Evolutionary conservation across 1,140 invertebrate genomes (phyloP), one percentile per base, ranked within the genome.

Genomic region (Polypedilum vanderplanki): DNA sequence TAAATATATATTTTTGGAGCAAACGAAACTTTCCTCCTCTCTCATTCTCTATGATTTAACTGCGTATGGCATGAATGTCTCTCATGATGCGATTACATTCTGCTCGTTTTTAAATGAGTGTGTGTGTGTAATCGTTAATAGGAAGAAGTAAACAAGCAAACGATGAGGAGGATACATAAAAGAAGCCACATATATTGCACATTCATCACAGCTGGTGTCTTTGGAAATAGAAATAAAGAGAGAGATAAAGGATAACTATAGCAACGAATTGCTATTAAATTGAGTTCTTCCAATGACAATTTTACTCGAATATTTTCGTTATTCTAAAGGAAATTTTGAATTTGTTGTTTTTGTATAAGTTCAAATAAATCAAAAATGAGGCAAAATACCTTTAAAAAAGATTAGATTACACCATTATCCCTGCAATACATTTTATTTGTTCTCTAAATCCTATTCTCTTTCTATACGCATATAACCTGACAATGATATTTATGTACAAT

Each of bases 141-240:
- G 1, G 15, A 46, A 46, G 15, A 46, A 46, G 15, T 2, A 15
- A 57, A 57, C 0, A 57, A 15, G 12, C 3, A 57, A 57, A 57
- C n/a, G 12, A 57, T 57, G 46, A 57, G 12, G 46, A 12, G 46
- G n/a, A 57, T 12, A 57, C n/a, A 57, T 57, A 57, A 57, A 57
- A 57, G 46, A 57, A 57, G 46, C 46, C 46, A 57, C 46, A 57
- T 57, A 57, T 57, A 15, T 57, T 57, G 46, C 46, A 57, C 46
- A 57, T 57, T 57, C n/a, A 57, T 57, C 46, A 57, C 46, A 57
- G 46, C 46, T 57, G 46, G 46, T 57, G 46, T 12, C 46, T 57
- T 57, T 57, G 9, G n/a, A 57, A 57, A 57, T 15, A n/a, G 24
- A 33, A 33, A 33, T n/a, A n/a, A n/a, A n/a, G n/a, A n/a, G n/a